Evolutionary conservation across 2,888 invertebrate genomes (phyloP).

Genomic region (Rotaria sp.): DNA sequence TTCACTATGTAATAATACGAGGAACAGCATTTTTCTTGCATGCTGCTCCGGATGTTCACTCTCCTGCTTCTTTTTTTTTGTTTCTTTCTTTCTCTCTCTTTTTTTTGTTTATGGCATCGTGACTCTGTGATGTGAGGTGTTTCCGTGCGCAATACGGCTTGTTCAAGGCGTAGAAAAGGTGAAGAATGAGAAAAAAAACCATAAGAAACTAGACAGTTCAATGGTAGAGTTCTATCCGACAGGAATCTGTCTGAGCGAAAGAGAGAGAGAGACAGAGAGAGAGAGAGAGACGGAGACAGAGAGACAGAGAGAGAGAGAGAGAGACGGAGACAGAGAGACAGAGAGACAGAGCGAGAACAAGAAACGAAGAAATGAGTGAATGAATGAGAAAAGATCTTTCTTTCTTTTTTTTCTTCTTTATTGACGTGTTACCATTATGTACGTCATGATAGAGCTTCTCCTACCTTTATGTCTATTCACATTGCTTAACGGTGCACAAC

Average conservation of each 20-base stretch:
- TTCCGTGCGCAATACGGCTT: neutral
- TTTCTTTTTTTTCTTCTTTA: neutral
- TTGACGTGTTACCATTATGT: neutral
- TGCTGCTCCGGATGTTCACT: slow-evolving; percentile 1
- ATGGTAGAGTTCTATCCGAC: neutral
- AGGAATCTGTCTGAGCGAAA: neutral
- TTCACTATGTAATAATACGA: neutral
- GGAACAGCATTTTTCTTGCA: neutral
- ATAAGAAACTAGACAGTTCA: neutral
- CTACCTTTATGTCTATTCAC: neutral
- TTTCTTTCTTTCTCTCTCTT: neutral
- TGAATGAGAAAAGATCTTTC: slow-evolving; percentile 1
- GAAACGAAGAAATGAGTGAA: neutral
- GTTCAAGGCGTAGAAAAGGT: neutral
- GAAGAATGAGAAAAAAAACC: neutral
- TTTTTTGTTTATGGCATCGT: neutral
- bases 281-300: no score
- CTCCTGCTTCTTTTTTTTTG: neutral
- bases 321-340: neutral
- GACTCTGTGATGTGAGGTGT: neutral
- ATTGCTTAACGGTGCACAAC: neutral
- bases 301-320: neutral
- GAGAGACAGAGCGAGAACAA: neutral
- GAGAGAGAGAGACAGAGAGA: neutral
- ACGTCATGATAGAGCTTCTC: neutral